A percentile compares a stretch with the other conserved stretches of the same genome.
These are phyloP conservation scores for Crenuchus spilurus DNA, from an alignment of 2,797 vertebrate genomes.

Conservation along the genomic window DNA sequence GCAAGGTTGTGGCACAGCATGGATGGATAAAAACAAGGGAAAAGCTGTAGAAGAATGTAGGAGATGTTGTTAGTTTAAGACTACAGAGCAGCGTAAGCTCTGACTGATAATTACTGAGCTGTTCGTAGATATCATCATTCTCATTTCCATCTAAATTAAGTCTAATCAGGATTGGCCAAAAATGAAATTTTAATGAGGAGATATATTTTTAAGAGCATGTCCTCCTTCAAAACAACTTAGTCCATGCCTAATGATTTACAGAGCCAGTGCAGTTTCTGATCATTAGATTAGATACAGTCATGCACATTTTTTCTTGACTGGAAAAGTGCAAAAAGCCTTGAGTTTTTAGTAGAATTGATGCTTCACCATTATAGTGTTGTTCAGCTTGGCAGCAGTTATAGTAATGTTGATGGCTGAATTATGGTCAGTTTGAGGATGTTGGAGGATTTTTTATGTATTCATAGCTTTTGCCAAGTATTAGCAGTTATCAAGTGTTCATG, in stretches of 20 bases:
- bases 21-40: too few species aligned
- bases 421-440: background rate
- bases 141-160: constrained; percentile 65
- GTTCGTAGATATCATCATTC: constrained; percentile 56
- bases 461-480: background rate
- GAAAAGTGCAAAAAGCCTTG: background rate
- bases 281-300: background rate
- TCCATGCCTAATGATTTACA: background rate
- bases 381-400: too few species aligned
- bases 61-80: background rate
- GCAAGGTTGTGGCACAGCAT: too few species aligned
- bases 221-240: background rate
- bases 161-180: background rate
- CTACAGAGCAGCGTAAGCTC: constrained; percentile 61
- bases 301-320: background rate
- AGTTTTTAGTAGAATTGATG: background rate
- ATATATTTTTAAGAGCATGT: background rate
- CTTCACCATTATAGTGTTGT: too few species aligned
- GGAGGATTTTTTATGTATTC: too few species aligned
- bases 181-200: background rate
- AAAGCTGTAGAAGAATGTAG: background rate
- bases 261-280: background rate
- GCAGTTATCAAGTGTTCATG: background rate
- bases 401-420: too few species aligned
- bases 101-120: constrained; percentile 68